Evolutionary conservation across 2,797 vertebrate genomes (phyloP), one percentile per base, ranked within the genome.

Genomic region (Gastrophryne carolinensis): DNA sequence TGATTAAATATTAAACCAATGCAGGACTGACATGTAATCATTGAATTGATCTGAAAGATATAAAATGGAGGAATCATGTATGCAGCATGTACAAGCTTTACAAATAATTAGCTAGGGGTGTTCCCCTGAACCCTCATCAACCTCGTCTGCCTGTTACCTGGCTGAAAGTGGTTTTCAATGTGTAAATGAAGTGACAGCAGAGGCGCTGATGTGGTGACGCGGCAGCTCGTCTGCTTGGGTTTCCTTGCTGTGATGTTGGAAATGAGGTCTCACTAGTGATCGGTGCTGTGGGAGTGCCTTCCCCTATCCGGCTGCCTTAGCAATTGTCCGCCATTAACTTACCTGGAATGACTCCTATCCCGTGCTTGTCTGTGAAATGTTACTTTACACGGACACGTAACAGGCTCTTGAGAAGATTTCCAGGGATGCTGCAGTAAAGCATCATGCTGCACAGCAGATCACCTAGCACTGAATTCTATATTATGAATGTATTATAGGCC

Each of bases 341-440:
- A 52, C 64, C 47, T 68, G 32, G 23, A 49, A 67, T 67, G 50
- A 53, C 64, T 67, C 32, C 64, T 15, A 15, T 11, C 21, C 30
- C 6, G n/a, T 32, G 29, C n/a, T 39, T 47, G 41, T 26, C 57
- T 23, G 13, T 19, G 4, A n/a, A 5, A 47, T 47, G 12, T 47
- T 3, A 9, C 17, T 47, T 47, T n/a, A 8, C 4, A 19, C 17
- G 0, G 44, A 19, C 44, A 47, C 41, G 8, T 47, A 19, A 11
- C 44, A 19, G 21, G 17, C 44, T 44, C 15, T 44, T 44, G 4
- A 15, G n/a, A 17, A n/a, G 39, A 44, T 44, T 44, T 44, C n/a
- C 39, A 17, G 39, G 13, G 12, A 39, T 2, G 17, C 39, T 47
- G 17, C 5, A n/a, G 21, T 19, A 1, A 12, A 17, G 17, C n/a